Evolutionary conservation across 1,140 invertebrate genomes (phyloP).

Genomic region (Orius insidiosus): DNA sequence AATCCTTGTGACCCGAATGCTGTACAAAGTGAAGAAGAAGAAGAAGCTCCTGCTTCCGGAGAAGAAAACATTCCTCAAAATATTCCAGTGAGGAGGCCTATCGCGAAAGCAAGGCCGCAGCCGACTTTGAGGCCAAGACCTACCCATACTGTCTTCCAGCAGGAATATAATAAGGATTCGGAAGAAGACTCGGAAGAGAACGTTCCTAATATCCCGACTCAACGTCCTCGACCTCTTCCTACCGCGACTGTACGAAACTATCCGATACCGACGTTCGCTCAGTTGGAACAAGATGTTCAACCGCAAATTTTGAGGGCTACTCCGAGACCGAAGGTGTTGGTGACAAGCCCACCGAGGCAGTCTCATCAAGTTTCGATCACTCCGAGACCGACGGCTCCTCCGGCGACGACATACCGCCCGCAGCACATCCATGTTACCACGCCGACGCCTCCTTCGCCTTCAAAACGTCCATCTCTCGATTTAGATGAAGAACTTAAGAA

Average conservation of each 20-base stretch:
- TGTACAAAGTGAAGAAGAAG: conserved; percentile 44
- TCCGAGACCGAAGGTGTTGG: conserved; percentile 29
- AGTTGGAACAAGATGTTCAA: conserved; percentile 24
- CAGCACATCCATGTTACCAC: conserved; percentile 38
- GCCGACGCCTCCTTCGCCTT: conserved; percentile 22
- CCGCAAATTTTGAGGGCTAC: conserved; percentile 29
- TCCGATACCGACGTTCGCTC: conserved; percentile 21
- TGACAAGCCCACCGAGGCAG: conserved; percentile 12
- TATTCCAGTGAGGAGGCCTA: conserved; percentile 19
- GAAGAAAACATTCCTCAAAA: conserved; percentile 24
- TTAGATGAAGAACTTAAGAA: conserved; percentile 57
- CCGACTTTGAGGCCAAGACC: conserved; percentile 22
- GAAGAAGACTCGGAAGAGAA: conserved; percentile 31
- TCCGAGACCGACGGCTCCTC: conserved; percentile 32
- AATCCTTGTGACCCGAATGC: conserved; percentile 73
- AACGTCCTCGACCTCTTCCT: too few species aligned
- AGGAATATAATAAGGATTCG: conserved; percentile 22
- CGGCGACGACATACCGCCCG: conserved; percentile 44
- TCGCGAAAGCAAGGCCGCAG: conserved; percentile 15
- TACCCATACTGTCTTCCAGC: conserved; percentile 24
- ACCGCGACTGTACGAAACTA: too few species aligned
- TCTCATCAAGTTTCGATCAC: conserved; percentile 33
- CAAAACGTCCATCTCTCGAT: conserved; percentile 31
- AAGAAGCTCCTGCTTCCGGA: conserved; percentile 24
- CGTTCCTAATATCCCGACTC: conserved; percentile 31